Evolutionary conservation across 2,113 vertebrate genomes (phyloP), one percentile per base, ranked within the genome.

Genomic region (Otis tarda): DNA sequence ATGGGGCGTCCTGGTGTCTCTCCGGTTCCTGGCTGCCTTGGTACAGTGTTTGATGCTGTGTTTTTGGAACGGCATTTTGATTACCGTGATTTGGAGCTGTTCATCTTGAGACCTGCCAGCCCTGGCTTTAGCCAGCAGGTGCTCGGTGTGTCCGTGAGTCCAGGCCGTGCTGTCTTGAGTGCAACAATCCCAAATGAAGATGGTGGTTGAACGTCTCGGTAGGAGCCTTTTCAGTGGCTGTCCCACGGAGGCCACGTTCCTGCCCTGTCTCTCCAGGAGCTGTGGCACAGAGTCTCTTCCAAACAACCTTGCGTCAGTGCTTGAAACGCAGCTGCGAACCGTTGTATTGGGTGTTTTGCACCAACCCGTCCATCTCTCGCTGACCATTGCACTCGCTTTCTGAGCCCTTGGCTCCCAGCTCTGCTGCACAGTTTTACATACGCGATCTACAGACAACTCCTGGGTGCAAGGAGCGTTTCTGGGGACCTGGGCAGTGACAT

Each of bases 171-270:
- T 63, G 35, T 39, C 75, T 65, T 23, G 60, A 81, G 41, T 7
- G 28, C 2, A 20, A 68, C 11, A 24, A 67, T 83, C 39, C 3
- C 3, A 74, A 65, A 61, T 9, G 17, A 74, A 50, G 52, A 9
- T 2, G 14, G n/a, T 37, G 43, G 7, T 71, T 6, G 6, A 69
- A 59, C 8, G 3, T 18, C 13, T n/a, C 10, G 9, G 35, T 53
- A 61, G 69, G 3, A 77, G 50, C 50, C 30, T 71, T 79, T 43
- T 33, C 37, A 69, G 73, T 4, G 10, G 24, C 33, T 68, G n/a
- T 79, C 25, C 25, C 50, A 20, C 0, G 2, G 49, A 35, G 0
- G 2, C 55, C 45, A 0, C 0, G 0, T 23, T 82, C 57, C 82
- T 92, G 67, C 41, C 67, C 45, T 17, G 4, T 45, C 52, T 77